These are phyloP conservation scores for Potorous gilbertii DNA, from an alignment of 2,797 vertebrate genomes.

Conservation along the genomic window DNA sequence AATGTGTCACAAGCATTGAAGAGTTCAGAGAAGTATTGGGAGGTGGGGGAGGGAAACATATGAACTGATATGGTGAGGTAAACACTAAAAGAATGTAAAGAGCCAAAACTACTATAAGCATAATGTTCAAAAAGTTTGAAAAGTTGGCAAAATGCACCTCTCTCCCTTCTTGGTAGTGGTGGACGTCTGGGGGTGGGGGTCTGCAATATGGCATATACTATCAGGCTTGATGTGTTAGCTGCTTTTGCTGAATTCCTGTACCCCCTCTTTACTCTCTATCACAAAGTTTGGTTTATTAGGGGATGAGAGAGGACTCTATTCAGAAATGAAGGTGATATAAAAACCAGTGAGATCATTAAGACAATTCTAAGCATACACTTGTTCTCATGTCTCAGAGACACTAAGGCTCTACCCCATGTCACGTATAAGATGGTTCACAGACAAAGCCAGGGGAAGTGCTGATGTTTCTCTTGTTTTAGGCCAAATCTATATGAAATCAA, in stretches of 20 bases:
- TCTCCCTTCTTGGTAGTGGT: background rate
- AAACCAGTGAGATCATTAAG: background rate
- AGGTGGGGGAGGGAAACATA: background rate
- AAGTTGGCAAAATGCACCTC: background rate
- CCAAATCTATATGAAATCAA: background rate
- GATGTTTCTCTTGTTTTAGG: conserved; percentile 17
- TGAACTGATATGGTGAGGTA: background rate
- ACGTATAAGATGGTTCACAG: background rate
- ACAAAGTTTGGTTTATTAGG: background rate
- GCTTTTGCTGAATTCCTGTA: background rate
- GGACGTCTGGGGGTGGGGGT: background rate
- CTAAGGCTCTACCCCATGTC: background rate
- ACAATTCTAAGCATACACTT: background rate
- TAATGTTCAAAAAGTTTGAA: background rate
- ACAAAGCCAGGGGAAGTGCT: background rate
- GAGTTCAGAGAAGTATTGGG: background rate
- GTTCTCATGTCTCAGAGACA: background rate
- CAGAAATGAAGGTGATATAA: background rate
- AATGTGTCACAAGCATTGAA: background rate
- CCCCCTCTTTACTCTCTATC: background rate
- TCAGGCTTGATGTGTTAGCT: background rate
- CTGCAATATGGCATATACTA: background rate
- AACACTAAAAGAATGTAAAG: background rate
- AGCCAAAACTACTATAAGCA: background rate
- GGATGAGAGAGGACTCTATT: background rate